Evolutionary conservation across 2,888 invertebrate genomes (phyloP), one percentile per base, ranked within the genome.

Genomic region (Acanthoscelides obtectus): DNA sequence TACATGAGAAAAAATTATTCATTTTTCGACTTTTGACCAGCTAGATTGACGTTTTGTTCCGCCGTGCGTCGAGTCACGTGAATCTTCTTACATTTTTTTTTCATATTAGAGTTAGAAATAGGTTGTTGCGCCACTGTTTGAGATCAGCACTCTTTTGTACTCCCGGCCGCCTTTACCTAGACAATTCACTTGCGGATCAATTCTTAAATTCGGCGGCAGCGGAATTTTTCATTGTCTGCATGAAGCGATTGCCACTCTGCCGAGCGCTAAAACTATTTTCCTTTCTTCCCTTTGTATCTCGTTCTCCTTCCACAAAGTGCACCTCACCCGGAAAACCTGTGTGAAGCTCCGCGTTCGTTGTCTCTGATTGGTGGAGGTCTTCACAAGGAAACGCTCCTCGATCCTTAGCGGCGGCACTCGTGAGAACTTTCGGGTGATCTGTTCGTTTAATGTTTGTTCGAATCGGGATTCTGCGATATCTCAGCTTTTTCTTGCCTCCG

Each of bases 161-260:
- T 45, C 45, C 45, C 45, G 45, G 8, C 12, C 5, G 45, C 45
- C 45, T 45, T 45, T 45, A 45, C 45, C 45, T 66, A 66, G 66
- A 22, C 20, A 66, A 66, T 66, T 22, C 66, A 66, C 66, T 66
- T 66, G 66, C 66, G 66, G 22, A 17, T 66, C 66, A 66, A 66
- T 66, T 66, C 66, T 66, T 20, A 66, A 66, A 20, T 66, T 21
- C 66, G 66, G 20, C 6, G 66, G 22, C 6, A 20, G 22, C 20
- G 66, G 66, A 66, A 66, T 66, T 66, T 66, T 66, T 66, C 66
- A 66, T 66, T 66, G 66, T 66, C 66, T 66, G 66, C 45, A 45
- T 66, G 66, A 66, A 66, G 66, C 66, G 66, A 66, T 66, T 66
- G 66, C 66, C 20, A 66, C 21, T 66, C 66, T 66, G 20, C 66